Evolutionary conservation across 2,113 vertebrate genomes (phyloP), one percentile per base, ranked within the genome.

Genomic region (Butastur rufipennis): DNA sequence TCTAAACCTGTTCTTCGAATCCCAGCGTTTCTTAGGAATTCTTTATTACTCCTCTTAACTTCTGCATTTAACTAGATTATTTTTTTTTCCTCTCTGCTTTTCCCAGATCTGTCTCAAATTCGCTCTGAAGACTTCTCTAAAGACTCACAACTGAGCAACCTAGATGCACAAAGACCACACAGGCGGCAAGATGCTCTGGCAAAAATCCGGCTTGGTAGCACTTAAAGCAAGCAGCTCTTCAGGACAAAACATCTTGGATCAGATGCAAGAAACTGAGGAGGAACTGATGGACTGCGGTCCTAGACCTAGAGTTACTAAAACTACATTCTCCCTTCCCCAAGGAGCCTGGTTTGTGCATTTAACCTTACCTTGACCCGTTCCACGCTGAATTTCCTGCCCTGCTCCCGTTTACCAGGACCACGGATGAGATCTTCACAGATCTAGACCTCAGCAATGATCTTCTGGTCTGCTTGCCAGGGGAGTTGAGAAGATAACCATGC

Each of bases 101-200:
- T 56, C 52, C 59, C 87, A 98, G 98, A 12, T 59, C 92, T n/a
- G 20, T 95, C 11, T 63, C 48, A 15, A 93, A 95, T n/a, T 79
- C 50, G 3, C 96, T 90, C 87, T 98, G 96, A 98, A 78, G n/a
- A 32, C 55, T 70, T 63, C 52, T 36, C 21, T 52, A 26, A 72
- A 72, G 66, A 52, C 78, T 47, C 62, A 52, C 48, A 27, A 10
- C 58, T 25, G 45, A 81, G 93, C 6, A 66, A 27, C 66, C 96
- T 53, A 62, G 42, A 52, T 65, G 90, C 79, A 14, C 2, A 71
- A 95, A 88, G 67, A 86, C 96, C 82, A 42, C 9, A 0, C 38
- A 3, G 14, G 32, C 42, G 29, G 66, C 59, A 88, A 74, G 56
- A 72, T 45, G 74, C 86, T 88, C 71, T 74, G 78, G 75, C 88